phyloP scores from a whole-genome alignment of 2,888 invertebrate species.

The Meganola albula region DNA sequence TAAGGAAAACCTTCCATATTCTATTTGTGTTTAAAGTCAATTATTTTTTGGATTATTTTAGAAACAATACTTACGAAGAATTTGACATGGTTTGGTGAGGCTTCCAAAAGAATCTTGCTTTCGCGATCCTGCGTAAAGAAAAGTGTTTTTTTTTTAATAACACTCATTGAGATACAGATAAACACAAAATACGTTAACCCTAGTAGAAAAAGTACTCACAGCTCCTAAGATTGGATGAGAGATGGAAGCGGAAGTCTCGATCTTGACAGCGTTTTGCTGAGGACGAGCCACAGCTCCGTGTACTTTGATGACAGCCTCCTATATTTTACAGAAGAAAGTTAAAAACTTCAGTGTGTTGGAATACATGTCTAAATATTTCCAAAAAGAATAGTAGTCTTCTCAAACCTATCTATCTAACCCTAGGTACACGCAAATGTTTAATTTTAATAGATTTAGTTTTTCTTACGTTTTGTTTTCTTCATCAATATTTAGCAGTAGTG shows the following conservation, averaged over 20 bases:
- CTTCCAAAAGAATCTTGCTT: constrained; percentile 52
- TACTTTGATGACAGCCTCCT: constrained; percentile 57
- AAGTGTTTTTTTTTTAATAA: constrained; percentile 1
- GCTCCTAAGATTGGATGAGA: constrained; percentile 53
- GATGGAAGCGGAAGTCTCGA: constrained; percentile 49
- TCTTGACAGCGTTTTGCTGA: constrained; percentile 43
- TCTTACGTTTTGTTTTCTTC: too few relatives aligned
- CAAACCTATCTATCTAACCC: too few relatives aligned
- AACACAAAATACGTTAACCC: neutral
- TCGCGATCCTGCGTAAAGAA: constrained; percentile 52
- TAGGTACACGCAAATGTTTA: too few relatives aligned
- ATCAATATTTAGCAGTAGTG: too few relatives aligned
- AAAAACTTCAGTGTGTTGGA: too few relatives aligned
- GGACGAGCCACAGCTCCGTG: constrained; percentile 41
- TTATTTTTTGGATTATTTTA: neutral
- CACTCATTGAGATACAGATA: constrained; percentile 1
- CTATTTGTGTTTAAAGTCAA: too few relatives aligned
- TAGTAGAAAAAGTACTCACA: constrained; percentile 39
- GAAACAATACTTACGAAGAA: constrained; percentile 47
- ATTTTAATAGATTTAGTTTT: too few relatives aligned
- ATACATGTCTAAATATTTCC: too few relatives aligned
- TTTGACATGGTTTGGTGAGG: constrained; percentile 52
- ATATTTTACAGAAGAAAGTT: constrained; percentile 5
- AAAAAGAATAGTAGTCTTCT: too few relatives aligned
- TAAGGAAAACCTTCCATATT: too few relatives aligned